Conservation (phyloP, 2,113 vertebrate species). For the Notarius lentiginosus region DNA sequence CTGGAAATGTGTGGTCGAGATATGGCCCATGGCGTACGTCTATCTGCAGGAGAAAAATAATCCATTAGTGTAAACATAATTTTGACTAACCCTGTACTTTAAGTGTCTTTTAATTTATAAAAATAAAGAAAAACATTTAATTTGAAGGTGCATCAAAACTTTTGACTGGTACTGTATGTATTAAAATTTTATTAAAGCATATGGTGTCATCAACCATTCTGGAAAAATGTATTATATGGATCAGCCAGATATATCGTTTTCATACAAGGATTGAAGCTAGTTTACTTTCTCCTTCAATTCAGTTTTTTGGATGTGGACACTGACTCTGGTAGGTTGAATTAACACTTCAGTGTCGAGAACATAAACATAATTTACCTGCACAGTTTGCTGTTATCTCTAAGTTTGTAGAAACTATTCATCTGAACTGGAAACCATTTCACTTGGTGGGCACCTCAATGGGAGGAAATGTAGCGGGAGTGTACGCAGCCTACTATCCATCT, state of each 20-base stretch:
- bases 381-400: conserved; percentile 55
- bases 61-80: too few species aligned
- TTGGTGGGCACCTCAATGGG: conserved; percentile 93
- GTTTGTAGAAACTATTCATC: conserved; percentile 87
- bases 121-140: too few species aligned
- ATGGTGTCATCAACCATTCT: neutral
- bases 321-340: neutral
- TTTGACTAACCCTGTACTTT: too few species aligned
- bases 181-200: neutral
- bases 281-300: neutral
- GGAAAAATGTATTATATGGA: neutral
- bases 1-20: too few species aligned
- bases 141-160: too few species aligned
- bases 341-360: neutral
- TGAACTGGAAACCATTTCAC: conserved; percentile 90
- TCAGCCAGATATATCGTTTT: neutral
- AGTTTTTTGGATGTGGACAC: neutral
- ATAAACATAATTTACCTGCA: neutral
- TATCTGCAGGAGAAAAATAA: too few species aligned
- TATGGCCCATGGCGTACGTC: too few species aligned
- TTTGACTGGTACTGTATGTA: neutral
- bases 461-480: conserved; percentile 88
- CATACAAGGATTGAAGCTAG: neutral
- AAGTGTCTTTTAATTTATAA: too few species aligned
- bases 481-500: conserved; percentile 83